Percentiles rank a stretch among this genome's conserved stretches.
These are phyloP conservation scores for Drosophila lowei DNA, from an alignment of 1,140 invertebrate genomes.

Conservation along the genomic window DNA sequence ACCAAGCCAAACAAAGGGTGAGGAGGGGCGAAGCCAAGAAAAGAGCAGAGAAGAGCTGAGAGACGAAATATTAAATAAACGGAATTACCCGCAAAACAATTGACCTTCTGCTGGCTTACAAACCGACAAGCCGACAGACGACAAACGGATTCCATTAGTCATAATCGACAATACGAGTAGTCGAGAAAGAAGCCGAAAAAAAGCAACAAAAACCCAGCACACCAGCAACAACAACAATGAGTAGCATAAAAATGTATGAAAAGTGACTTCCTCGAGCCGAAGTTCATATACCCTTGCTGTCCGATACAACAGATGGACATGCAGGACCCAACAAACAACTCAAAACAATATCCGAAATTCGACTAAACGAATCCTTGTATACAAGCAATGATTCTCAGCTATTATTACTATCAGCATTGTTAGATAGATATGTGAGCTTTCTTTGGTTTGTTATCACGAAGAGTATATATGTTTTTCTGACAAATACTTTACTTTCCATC, in stretches of 20 bases:
- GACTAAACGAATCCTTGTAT: too few species aligned
- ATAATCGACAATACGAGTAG: slow-evolving; percentile 67
- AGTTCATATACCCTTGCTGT: too few species aligned
- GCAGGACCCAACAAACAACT: too few species aligned
- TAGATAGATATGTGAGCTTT: too few species aligned
- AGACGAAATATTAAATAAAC: slow-evolving; percentile 46
- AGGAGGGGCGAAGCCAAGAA: slow-evolving; percentile 19
- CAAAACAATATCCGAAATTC: too few species aligned
- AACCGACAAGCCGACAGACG: slow-evolving; percentile 48
- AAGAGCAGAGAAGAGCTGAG: slow-evolving; percentile 15
- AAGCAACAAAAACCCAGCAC: slow-evolving; percentile 21
- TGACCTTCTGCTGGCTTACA: slow-evolving; percentile 73
- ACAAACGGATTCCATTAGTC: slow-evolving; percentile 66
- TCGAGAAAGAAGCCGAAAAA: slow-evolving; percentile 68
- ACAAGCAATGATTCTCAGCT: too few species aligned
- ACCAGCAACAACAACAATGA: slow-evolving; percentile 34
- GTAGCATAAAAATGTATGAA: slow-evolving; percentile 23
- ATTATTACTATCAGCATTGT: too few species aligned
- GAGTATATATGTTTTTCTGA: too few species aligned
- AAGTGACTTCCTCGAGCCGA: too few species aligned
- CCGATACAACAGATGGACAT: too few species aligned
- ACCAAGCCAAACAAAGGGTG: slow-evolving; percentile 40
- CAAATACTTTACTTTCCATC: too few species aligned
- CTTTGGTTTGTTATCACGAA: too few species aligned
- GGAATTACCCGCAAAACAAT: slow-evolving; percentile 76